Base-by-base conservation (phyloP, 2,113 vertebrate species). In the Aspiorhynchus laticeps region DNA sequence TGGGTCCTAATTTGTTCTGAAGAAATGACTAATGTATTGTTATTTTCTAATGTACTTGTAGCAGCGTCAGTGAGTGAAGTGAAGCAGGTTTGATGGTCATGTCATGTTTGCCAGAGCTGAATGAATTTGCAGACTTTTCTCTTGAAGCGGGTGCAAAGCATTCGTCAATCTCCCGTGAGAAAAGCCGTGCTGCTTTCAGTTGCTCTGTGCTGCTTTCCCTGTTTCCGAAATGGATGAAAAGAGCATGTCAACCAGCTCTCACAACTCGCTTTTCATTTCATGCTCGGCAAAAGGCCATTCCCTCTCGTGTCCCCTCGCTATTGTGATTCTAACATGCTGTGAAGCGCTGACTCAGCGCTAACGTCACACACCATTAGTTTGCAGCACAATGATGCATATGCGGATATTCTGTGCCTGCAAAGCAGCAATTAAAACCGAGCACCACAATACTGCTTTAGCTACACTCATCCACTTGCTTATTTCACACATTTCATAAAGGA, bases 371-470 rank as follows among this genome's bases (percentile, higher is more conserved):
- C 85, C 80, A 90, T 87, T 89, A 85, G 87, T 19, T 71, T 67
- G 89, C 65, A 88, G 86, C 84, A 86, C 87, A 90, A 79, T 84
- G 81, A 86, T 83, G 82, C 85, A 86, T 67, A 80, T 31, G 19
- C 80, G 21, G 77, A 74, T 85, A 71, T 85, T 88, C 81, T 74
- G 76, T 46, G 76, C 24, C 63, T 10, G 48, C 69, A 80, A 82
- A 83, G 85, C 78, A 28, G 24, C 73, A 88, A 88, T 89, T 90
- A 90, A 90, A 87, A 90, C 51, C 28, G n/a, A 86, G 31, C 36
- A 5, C 51, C 10, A 48, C 61, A 83, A 75, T 61, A 63, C 74
- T 9, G 36, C 3, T 3, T 9, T 56, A 36, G n/a, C 43, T 9
- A 46, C 41, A 7, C 65, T 41, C 24, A 65, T 84, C 63, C 80